Evolutionary conservation across 1,140 invertebrate species (phyloP), one percentile per base, ranked within the genome.

Genomic region (Drosophila lacertosa): DNA sequence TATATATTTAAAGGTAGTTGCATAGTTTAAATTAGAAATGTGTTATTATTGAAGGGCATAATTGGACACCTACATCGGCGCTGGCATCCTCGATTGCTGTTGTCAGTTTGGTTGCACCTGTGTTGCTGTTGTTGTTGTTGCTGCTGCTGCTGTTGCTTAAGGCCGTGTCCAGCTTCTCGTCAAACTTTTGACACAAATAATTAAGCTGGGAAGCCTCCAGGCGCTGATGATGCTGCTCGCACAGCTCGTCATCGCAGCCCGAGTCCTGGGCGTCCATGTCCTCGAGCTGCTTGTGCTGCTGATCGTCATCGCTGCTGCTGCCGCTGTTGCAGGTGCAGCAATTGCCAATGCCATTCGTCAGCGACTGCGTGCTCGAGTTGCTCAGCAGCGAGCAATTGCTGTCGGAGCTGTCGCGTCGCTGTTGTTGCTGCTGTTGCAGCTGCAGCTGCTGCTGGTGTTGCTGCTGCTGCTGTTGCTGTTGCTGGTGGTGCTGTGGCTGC

Each of bases 161-260:
- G 6, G 71, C 76, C 53, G 89, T 89, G 71, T 91, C 89, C 50
- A 91, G 53, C 18, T 91, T 90, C 32, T 91, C 89, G 63, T 91
- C 89, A 48, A 91, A 91, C 77, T 91, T 91, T 66, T 91, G 89
- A 74, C 90, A 91, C 45, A 91, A 68, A 48, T 91, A 84, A 35
- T 91, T 89, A 13, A 91, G 66, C 50, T 88, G 80, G n/a, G 77
- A 68, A 5, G 68, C 48, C 35, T 91, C 89, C 45, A 84, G 39
- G 3, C 71, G 71, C 47, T 90, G 89, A 51, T 84, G 62, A 57
- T 89, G 78, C 48, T 89, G 68, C 32, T 88, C 83, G 24, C 79
- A 84, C 4, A 91, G 64, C 58, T 94, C 94, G 84, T 94, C 94
- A 74, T 94, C 94, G 91, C 93, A 94, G 58, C 93, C 93, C 45